phyloP scores from a whole-genome alignment of 2,797 vertebrate genomes.

The Halcyon smyrnensis region DNA sequence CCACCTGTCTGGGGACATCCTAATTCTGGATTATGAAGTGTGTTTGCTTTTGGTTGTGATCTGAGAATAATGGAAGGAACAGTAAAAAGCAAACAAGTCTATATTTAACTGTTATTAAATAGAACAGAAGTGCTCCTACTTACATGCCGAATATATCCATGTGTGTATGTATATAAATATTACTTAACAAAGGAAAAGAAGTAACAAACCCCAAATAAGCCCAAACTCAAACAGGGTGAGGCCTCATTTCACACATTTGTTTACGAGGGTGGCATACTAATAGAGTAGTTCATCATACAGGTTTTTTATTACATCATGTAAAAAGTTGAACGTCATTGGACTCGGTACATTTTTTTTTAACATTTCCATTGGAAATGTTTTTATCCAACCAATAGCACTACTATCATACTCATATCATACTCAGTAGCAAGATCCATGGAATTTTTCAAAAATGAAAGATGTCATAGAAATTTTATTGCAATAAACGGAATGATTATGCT shows the following conservation, averaged over 20 bases:
- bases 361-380: not conserved
- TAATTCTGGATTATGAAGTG: not conserved
- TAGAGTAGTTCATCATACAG: not conserved
- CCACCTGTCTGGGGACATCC: not conserved
- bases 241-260: not conserved
- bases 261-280: not conserved
- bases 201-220: not conserved
- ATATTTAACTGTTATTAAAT: not conserved
- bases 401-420: not conserved
- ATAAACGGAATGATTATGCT: not conserved
- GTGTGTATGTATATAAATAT: not conserved
- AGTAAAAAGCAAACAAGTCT: not conserved
- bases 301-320: not conserved
- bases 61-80: not conserved
- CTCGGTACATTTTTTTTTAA: not conserved
- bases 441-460: not conserved
- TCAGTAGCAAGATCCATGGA: not conserved
- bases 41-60: not conserved
- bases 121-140: not conserved
- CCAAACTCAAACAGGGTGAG: not conserved
- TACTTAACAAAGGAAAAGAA: not conserved
- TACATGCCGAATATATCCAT: not conserved
- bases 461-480: not conserved
- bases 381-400: not conserved
- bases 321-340: not conserved